These are phyloP conservation scores for Epirrita christyi DNA, from an alignment of 2,888 invertebrate genomes.

Conservation along the genomic window DNA sequence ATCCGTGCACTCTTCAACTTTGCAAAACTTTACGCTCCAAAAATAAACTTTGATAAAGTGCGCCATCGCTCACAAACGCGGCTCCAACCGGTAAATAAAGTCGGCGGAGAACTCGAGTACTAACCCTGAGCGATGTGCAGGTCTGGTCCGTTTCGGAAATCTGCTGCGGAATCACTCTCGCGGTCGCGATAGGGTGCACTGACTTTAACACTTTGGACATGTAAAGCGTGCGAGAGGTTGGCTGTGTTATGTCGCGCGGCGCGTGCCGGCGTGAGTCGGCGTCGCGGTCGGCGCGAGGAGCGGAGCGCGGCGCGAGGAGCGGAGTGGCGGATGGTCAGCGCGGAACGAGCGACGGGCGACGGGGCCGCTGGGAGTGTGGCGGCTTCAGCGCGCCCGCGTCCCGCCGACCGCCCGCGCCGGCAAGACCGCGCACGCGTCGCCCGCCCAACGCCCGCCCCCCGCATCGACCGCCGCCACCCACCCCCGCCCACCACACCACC, in stretches of 20 bases:
- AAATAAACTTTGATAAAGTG: conserved; percentile 74
- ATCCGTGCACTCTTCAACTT: conserved; percentile 78
- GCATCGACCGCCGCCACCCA: conserved; percentile 76
- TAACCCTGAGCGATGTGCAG: conserved; percentile 80
- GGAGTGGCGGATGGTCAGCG: conserved; percentile 65
- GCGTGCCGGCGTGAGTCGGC: conserved; percentile 61
- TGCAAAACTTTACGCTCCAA: conserved; percentile 72
- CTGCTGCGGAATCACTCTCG: conserved; percentile 79
- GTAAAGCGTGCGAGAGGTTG: conserved; percentile 67
- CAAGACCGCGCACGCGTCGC: conserved; percentile 67
- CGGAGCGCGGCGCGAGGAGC: conserved; percentile 69
- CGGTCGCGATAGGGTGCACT: conserved; percentile 80
- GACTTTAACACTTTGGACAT: conserved; percentile 82
- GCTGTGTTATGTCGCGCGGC: conserved; percentile 61
- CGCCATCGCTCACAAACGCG: conserved; percentile 55
- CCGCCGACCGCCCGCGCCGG: conserved; percentile 70
- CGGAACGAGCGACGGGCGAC: conserved; percentile 58
- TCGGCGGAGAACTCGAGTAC: conserved; percentile 59
- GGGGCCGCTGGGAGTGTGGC: conserved; percentile 64
- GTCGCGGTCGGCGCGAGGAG: conserved; percentile 40
- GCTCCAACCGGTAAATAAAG: conserved; percentile 53
- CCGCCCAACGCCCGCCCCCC: conserved; percentile 71
- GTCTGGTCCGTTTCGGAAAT: conserved; percentile 76
- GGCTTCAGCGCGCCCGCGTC: conserved; percentile 56
- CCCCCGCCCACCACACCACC: conserved; percentile 62